Base-by-base conservation (phyloP, 2,797 vertebrate species). In the Apogon hyalosoma region DNA sequence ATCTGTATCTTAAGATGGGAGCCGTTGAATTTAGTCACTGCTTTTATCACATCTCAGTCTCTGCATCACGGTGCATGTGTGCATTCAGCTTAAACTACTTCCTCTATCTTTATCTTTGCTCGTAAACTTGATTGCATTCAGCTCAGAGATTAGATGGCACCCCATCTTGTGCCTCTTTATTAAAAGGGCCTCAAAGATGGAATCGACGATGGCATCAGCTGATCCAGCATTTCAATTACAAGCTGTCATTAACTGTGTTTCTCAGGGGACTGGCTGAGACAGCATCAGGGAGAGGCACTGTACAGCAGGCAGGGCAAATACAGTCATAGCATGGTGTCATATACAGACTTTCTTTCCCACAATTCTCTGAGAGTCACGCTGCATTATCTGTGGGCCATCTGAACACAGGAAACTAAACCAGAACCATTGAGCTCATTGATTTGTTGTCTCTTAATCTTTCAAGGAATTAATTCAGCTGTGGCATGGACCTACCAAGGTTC, bases 211-310 rank as follows among this genome's bases (percentile, higher is more conserved):
- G 86, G 64, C 73, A 88, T 88, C 83, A 77, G 73, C 87, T 91
- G 89, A 90, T 90, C 82, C 83, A 78, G 69, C 74, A 67, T 86
- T 90, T 91, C 84, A 85, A 81, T 91, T 90, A 89, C 76, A 83
- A 67, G 43, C 73, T 81, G 75, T 77, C 83, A 87, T 77, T 87
- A 77, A 79, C 14, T 10, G 39, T 19, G 33, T 38, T 52, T 77
- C 82, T 73, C 67, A 8, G 42, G 66, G 73, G 69, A 67, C 58
- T 0, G 33, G 21, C 61, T 69, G 57, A 52, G 61, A 46, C 39
- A 24, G 42, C 40, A 77, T 43, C 14, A 36, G 48, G 41, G 13
- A 21, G 39, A 52, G 59, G 63, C 38, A 45, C 39, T 62, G 58
- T 43, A 45, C 36, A 63, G 61, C 56, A 56, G 28, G 33, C 59